Conservation (phyloP, 2,888 invertebrate genomes). For the Melipona beecheii region DNA sequence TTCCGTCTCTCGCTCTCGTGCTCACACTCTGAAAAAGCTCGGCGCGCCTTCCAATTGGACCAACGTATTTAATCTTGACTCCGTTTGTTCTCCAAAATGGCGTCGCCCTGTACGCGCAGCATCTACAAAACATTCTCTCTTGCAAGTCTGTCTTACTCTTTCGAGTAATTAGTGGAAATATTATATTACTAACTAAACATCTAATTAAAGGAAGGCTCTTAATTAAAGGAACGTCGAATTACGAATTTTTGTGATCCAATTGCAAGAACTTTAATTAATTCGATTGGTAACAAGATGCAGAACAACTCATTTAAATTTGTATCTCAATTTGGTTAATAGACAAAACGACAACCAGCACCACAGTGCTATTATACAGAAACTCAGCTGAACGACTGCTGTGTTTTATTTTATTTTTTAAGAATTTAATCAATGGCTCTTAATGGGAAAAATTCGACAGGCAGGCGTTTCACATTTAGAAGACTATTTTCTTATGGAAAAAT, state of each 20-base stretch:
- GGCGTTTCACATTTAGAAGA: neutral
- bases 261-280: slow-evolving; percentile 2
- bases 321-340: neutral
- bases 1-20: slow-evolving; percentile 13
- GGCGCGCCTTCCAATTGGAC: slow-evolving; percentile 15
- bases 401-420: neutral
- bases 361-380: too few species aligned
- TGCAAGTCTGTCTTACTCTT: too few species aligned
- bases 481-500: slow-evolving; percentile 46
- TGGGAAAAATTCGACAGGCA: neutral
- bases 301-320: slow-evolving; percentile 23
- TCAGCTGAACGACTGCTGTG: neutral
- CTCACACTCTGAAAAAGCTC: neutral
- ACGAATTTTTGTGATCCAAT: neutral
- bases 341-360: too few species aligned
- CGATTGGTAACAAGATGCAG: neutral
- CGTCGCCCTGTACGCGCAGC: neutral
- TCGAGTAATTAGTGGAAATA: too few species aligned
- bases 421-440: neutral
- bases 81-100: slow-evolving; percentile 48
- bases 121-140: neutral
- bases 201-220: too few species aligned
- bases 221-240: neutral
- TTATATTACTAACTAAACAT: neutral
- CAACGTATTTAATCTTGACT: slow-evolving; percentile 12